These are phyloP conservation scores for Rhodophaea formosa DNA, from an alignment of 2,888 invertebrate species.

Conservation along the genomic window DNA sequence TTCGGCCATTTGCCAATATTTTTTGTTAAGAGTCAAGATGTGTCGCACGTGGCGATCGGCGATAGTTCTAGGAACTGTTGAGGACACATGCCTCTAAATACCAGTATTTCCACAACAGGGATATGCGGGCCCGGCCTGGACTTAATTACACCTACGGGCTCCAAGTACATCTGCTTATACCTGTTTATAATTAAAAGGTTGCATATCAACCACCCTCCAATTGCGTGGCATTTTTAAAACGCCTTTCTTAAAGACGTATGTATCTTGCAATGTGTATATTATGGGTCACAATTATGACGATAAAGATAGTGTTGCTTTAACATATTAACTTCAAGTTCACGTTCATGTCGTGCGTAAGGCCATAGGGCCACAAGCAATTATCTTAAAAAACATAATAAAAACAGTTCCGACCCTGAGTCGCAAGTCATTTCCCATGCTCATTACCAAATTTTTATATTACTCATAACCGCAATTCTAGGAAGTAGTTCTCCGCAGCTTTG, in stretches of 20 bases:
- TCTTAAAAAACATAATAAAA: slow-evolving; percentile 25
- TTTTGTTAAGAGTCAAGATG: slow-evolving; percentile 53
- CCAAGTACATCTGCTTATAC: slow-evolving; percentile 39
- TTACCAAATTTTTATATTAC: slow-evolving; percentile 27
- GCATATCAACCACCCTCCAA: not conserved
- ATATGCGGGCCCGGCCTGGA: slow-evolving; percentile 44
- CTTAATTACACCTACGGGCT: slow-evolving; percentile 34
- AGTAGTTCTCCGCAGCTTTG: slow-evolving; percentile 20
- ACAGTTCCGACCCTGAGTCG: slow-evolving; percentile 27
- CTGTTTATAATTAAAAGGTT: slow-evolving; percentile 10
- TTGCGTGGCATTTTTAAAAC: not conserved
- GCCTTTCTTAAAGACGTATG: not conserved
- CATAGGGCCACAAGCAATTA: slow-evolving; percentile 23
- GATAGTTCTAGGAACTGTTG: slow-evolving; percentile 65
- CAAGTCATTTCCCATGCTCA: slow-evolving; percentile 25
- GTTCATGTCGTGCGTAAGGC: slow-evolving; percentile 10
- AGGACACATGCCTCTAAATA: slow-evolving; percentile 46
- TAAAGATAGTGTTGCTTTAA: not conserved
- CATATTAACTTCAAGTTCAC: slow-evolving; percentile 10
- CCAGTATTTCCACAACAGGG: slow-evolving; percentile 25
- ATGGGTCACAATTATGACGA: not conserved
- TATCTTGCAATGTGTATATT: not conserved
- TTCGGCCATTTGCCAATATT: slow-evolving; percentile 37
- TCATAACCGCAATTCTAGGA: slow-evolving; percentile 28
- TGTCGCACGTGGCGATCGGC: slow-evolving; percentile 58